These are phyloP conservation scores for Malurus leucopterus DNA, from an alignment of 2,797 vertebrate genomes.

Conservation along the genomic window DNA sequence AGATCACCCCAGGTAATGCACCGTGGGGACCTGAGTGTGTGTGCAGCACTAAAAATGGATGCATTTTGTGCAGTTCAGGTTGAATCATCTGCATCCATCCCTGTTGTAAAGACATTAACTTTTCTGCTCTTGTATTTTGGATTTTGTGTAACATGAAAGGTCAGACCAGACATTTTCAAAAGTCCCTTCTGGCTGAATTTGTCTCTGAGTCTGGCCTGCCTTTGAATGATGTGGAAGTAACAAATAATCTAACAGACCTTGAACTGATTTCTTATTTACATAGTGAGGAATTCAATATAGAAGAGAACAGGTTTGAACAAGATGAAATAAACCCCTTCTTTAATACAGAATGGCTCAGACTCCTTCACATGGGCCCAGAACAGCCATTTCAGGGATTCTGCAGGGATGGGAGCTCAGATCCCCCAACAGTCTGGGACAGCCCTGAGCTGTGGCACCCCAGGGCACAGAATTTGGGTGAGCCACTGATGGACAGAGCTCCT, in stretches of 20 bases:
- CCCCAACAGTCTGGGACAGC: neutral
- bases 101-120: conserved; percentile 15
- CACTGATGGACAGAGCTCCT: neutral
- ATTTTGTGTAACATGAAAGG: conserved; percentile 2
- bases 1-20: neutral
- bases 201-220: neutral
- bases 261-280: conserved; percentile 33
- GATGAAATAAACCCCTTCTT: neutral
- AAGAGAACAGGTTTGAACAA: neutral
- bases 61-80: neutral
- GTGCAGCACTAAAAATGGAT: neutral
- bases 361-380: neutral
- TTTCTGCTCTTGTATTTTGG: neutral
- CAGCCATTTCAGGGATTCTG: neutral
- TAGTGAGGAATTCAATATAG: neutral
- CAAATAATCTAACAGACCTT: neutral
- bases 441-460: neutral
- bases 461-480: neutral
- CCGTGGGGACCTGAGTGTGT: neutral
- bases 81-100: neutral
- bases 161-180: neutral
- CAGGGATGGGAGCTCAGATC: neutral
- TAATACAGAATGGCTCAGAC: neutral
- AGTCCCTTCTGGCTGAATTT: conserved; percentile 6
- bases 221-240: neutral